phyloP scores from a whole-genome alignment of 1,140 invertebrate species.

The Sycophila sp. region DNA sequence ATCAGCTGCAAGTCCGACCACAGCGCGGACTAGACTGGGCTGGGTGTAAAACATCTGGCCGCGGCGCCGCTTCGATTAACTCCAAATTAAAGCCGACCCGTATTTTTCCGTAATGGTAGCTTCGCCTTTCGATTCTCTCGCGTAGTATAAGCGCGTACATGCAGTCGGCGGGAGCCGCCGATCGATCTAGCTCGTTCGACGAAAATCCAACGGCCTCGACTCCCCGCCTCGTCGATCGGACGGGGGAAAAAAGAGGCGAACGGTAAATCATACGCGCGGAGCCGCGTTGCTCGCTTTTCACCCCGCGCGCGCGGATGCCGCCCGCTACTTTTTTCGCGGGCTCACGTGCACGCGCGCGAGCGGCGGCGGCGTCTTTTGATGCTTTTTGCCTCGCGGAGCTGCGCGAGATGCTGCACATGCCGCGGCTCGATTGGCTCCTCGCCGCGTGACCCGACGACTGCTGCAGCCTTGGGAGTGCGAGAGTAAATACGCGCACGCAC shows the following conservation, averaged over 20 bases:
- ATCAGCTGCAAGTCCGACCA: too few species aligned
- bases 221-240: neutral
- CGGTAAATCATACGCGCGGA: conserved; percentile 12
- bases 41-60: neutral
- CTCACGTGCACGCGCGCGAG: neutral
- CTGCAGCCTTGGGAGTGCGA: too few species aligned
- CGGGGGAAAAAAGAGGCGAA: neutral
- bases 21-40: too few species aligned
- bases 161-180: neutral
- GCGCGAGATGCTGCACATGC: conserved; percentile 46
- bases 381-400: conserved; percentile 52
- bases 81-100: conserved; percentile 6
- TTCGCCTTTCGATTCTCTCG: neutral
- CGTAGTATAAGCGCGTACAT: neutral
- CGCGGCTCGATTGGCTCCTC: conserved; percentile 48
- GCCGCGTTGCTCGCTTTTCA: conserved; percentile 12
- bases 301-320: neutral
- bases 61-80: neutral
- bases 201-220: too few species aligned
- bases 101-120: conserved; percentile 10
- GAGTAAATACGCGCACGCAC: too few species aligned
- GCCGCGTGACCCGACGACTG: conserved; percentile 3
- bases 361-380: conserved; percentile 53
- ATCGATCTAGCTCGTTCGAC: too few species aligned
- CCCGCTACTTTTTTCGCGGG: neutral